Conservation (phyloP, 2,888 invertebrate genomes). For the Lepeophtheirus nordmannii region DNA sequence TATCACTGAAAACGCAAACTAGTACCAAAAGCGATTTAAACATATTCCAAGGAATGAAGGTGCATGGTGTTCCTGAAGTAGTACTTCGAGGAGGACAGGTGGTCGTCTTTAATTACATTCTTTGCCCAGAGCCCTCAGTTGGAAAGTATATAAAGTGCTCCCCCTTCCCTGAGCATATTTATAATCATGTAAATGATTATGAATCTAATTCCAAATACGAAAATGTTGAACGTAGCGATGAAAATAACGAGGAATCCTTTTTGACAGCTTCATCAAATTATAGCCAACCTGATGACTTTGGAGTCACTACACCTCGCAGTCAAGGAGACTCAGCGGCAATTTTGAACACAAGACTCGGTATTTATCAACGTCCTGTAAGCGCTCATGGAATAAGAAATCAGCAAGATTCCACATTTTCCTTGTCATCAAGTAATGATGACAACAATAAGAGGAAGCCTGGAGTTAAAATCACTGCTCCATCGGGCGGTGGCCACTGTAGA, state of each 20-base stretch:
- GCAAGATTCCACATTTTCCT: conserved; percentile 17
- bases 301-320: background rate
- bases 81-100: background rate
- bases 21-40: background rate
- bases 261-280: background rate
- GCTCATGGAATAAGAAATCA: conserved; percentile 25
- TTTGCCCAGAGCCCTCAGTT: background rate
- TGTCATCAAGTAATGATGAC: background rate
- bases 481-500: background rate
- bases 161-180: background rate
- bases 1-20: background rate
- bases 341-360: conserved; percentile 1
- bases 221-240: background rate
- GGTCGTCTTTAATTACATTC: background rate
- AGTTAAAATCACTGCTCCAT: background rate
- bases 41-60: background rate
- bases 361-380: conserved; percentile 10
- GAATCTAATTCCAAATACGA: background rate
- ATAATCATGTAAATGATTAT: background rate
- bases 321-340: background rate
- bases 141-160: background rate
- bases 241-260: background rate
- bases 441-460: background rate
- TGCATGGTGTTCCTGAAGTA: conserved; percentile 3
- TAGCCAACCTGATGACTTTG: conserved; percentile 9